Evolutionary conservation across 1,140 invertebrate species (phyloP).

Genomic region (Drosophila virilis): DNA sequence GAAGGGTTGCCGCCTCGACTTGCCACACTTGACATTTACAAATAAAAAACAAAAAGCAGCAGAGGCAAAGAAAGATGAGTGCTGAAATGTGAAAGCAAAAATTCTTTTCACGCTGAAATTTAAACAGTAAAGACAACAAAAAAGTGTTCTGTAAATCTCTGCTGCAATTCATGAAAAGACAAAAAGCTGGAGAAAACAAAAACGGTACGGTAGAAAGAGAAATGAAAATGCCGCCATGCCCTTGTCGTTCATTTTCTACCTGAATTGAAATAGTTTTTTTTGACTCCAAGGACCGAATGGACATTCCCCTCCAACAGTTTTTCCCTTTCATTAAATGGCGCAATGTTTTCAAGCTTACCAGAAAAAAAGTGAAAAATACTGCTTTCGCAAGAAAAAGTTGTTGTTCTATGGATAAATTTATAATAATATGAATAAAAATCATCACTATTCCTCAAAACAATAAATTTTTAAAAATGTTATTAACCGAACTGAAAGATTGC

Average conservation of each 20-base stretch:
- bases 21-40: conserved; percentile 66
- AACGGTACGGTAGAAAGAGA: conserved; percentile 21
- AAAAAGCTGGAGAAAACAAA: conserved; percentile 36
- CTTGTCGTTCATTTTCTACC: conserved; percentile 80
- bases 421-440: no score
- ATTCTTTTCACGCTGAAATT: conserved; percentile 77
- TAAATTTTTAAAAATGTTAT: no score
- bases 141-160: conserved; percentile 54
- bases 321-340: conserved; percentile 73
- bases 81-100: conserved; percentile 73
- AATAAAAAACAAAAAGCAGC: conserved; percentile 19
- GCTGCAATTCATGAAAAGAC: conserved; percentile 56
- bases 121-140: conserved; percentile 71
- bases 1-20: conserved; percentile 38
- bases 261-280: conserved; percentile 81
- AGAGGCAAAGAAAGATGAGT: conserved; percentile 61
- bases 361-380: conserved; percentile 6
- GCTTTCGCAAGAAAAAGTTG: conserved; percentile 20
- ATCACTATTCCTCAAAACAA: no score
- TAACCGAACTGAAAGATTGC: no score
- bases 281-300: conserved; percentile 38
- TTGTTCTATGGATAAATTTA: background rate
- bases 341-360: conserved; percentile 41
- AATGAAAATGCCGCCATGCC: conserved; percentile 72
- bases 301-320: conserved; percentile 66